Base-by-base conservation (phyloP, 2,888 invertebrate species). In the Eupithecia dodoneata region DNA sequence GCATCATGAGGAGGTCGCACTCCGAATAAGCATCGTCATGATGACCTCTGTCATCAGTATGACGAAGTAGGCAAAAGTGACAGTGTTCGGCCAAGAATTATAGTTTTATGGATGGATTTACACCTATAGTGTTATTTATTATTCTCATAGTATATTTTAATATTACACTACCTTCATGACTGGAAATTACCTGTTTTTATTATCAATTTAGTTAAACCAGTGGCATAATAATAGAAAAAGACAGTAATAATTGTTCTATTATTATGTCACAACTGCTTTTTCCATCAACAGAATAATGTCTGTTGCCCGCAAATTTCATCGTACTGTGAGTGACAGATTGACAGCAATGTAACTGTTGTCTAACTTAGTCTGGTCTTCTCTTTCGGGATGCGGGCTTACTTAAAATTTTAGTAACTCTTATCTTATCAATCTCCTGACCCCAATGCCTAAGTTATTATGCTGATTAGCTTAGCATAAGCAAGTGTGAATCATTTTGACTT, bases 401-500 rank as follows among this genome's bases (percentile, higher is more conserved):
- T 55, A 4, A 18, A 63, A 52, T 70, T 13, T 73, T 73, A 59
- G 47, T 75, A 52, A 73, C 42, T 63, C 47, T 79, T 79, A 80
- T 82, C 80, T 81, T 80, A 80, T 80, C 80, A 77, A 82, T 80
- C 81, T 79, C 76, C 76, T 78, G 79, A 81, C 78, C 79, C 79
- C 70, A 80, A 82, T 82, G 77, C 78, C 80, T 80, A 79, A 74
- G 79, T 79, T 81, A 79, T 76, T 72, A 81, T 82, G 82, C 78
- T 78, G 77, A 82, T 81, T 78, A 79, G 71, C 65, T 76, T 78
- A 79, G 72, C 65, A 76, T 80, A 74, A 76, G 77, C 76, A 79
- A 80, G 81, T 82, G 82, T 82, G 82, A 82, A 82, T 82, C 79
- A 79, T 78, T 80, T 75, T 76, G 67, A 73, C 66, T 79, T 79